phyloP scores from a whole-genome alignment of 2,797 vertebrate genomes.

The Sarcoramphus papa region DNA sequence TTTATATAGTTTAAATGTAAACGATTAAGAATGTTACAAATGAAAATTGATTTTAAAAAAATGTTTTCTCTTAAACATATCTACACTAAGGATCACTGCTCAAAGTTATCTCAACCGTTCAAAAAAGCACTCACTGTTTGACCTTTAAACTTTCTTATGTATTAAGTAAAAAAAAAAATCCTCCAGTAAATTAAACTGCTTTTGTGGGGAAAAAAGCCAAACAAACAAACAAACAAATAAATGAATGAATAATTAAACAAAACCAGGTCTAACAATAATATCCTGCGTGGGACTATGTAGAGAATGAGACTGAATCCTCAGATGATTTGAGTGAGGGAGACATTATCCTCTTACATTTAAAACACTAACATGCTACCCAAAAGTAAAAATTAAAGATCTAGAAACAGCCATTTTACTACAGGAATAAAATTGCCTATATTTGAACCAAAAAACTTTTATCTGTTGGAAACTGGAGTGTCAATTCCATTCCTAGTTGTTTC shows the following conservation, averaged over 20 bases:
- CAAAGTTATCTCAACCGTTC: background rate
- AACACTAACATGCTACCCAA: background rate
- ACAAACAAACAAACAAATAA: background rate
- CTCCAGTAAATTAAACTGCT: background rate
- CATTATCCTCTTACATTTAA: background rate
- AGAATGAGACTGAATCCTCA: background rate
- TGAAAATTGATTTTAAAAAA: background rate
- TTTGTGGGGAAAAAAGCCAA: background rate
- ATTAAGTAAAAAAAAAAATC: background rate
- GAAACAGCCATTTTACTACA: background rate
- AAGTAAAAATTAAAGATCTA: background rate
- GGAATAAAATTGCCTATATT: background rate
- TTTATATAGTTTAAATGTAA: background rate
- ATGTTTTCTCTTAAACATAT: background rate
- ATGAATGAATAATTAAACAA: background rate
- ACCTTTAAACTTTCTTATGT: background rate
- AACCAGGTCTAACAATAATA: background rate
- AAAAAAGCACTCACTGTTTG: background rate
- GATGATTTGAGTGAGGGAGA: background rate
- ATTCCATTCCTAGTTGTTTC: background rate
- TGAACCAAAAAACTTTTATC: background rate
- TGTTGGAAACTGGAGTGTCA: background rate
- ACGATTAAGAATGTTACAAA: background rate
- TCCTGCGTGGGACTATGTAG: background rate
- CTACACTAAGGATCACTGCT: background rate